These are phyloP conservation scores for Carlito syrichta DNA, from an alignment of 2,113 vertebrate genomes.

Conservation along the genomic window DNA sequence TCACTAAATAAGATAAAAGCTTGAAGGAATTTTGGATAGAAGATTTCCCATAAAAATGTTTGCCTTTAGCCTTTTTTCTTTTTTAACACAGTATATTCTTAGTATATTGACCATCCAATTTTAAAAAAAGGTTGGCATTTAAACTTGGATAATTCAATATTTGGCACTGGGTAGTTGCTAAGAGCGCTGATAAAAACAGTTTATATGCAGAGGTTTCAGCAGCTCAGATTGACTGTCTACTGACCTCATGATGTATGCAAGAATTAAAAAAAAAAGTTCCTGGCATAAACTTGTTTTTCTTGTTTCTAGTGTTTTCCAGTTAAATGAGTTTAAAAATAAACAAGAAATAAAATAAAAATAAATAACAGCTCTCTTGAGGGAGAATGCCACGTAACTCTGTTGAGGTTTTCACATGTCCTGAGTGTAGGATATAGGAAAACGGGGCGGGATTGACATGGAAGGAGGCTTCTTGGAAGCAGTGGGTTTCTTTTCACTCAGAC, in stretches of 20 bases:
- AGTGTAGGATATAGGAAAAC: neutral
- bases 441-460: neutral
- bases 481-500: neutral
- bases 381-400: rapidly evolving
- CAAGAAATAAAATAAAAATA: neutral
- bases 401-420: rapidly evolving
- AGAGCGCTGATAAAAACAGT: neutral
- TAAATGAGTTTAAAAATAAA: neutral
- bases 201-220: neutral
- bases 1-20: neutral
- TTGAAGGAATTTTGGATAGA: neutral
- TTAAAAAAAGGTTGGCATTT: neutral
- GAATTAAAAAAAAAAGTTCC: neutral
- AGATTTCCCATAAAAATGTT: neutral
- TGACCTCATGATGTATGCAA: neutral
- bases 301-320: neutral
- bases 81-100: neutral
- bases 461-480: neutral
- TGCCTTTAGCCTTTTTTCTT: neutral
- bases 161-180: neutral
- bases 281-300: neutral
- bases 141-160: neutral
- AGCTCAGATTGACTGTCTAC: neutral
- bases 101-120: neutral
- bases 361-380: neutral